These are phyloP conservation scores for Diaperis boleti DNA, from an alignment of 2,888 invertebrate genomes.

Conservation along the genomic window DNA sequence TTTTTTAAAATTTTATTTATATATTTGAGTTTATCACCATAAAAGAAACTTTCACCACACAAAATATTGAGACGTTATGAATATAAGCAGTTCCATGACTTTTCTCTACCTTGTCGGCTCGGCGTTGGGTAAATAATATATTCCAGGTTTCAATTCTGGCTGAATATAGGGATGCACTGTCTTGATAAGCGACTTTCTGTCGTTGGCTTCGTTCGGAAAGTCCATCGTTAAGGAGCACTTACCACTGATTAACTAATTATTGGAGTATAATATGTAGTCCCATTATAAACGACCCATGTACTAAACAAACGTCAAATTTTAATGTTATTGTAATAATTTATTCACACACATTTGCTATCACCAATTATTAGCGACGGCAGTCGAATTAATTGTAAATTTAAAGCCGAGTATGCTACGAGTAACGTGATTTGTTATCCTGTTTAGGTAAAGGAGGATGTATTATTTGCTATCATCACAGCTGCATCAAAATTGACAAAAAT, in stretches of 20 bases:
- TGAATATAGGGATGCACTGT: constrained; percentile 34
- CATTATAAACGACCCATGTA: constrained; percentile 35
- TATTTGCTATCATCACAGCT: constrained; percentile 31
- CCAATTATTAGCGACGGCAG: constrained; percentile 45
- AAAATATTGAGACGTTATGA: too few species aligned
- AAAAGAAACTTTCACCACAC: too few species aligned
- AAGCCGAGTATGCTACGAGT: constrained; percentile 34
- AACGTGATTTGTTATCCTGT: constrained; percentile 39
- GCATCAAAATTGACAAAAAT: too few species aligned
- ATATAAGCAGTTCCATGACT: too few species aligned
- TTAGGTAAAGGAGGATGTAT: constrained; percentile 29
- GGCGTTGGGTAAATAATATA: constrained; percentile 44
- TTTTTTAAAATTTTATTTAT: too few species aligned
- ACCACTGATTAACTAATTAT: constrained; percentile 45
- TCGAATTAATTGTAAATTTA: constrained; percentile 45
- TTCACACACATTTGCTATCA: constrained; percentile 32
- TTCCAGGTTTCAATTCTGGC: constrained; percentile 41
- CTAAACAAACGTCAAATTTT: constrained; percentile 31
- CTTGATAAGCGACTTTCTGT: constrained; percentile 42
- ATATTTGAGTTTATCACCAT: too few species aligned
- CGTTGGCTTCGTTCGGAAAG: constrained; percentile 36
- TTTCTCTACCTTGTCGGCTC: constrained; percentile 43
- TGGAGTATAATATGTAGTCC: constrained; percentile 24
- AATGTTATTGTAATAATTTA: constrained; percentile 40
- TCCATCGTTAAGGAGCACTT: constrained; percentile 37